Evolutionary conservation across 2,797 vertebrate genomes (phyloP), one percentile per base, ranked within the genome.

Genomic region (Epinephelus coioides): DNA sequence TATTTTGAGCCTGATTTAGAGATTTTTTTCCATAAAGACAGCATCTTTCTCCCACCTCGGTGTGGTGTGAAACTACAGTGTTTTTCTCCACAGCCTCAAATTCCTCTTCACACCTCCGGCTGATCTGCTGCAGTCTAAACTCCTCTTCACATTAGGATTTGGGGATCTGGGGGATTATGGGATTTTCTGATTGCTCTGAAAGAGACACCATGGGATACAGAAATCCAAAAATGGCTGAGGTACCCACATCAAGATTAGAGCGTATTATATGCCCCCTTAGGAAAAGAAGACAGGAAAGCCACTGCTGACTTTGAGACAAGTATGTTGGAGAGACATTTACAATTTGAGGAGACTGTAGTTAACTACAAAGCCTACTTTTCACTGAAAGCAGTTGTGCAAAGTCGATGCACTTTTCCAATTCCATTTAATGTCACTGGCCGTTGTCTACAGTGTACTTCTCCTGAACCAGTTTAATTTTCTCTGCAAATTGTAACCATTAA

Each of bases 221-320:
- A 79, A 85, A 92, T 92, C 90, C 88, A 79, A 87, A 94, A 93
- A 92, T 82, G 90, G 87, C 86, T 86, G 82, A 88, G 85, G 86
- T 89, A 76, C 88, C 91, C 90, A 91, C 86, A 91, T 91, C 88
- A 84, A 93, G 93, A 95, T 95, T 90, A 92, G 69, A 87, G 87
- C 57, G 70, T 63, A 90, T 93, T 87, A 92, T 88, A 84, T 53
- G 14, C 71, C 50, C 72, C 79, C 72, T 65, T 5, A 71, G 82
- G 83, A 80, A 79, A 68, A 61, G 76, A 79, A 69, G 34, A 85
- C 67, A 69, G 50, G 46, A 69, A 64, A 67, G 44, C 44, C 74
- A 54, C 46, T 10, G 23, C 76, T 73, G 75, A 88, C 61, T 64
- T 69, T 72, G 69, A 73, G 70, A 81, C 73, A 67, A 73, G 76